These are phyloP conservation scores for Theocolax elegans DNA, from an alignment of 1,140 invertebrate species.

Conservation along the genomic window DNA sequence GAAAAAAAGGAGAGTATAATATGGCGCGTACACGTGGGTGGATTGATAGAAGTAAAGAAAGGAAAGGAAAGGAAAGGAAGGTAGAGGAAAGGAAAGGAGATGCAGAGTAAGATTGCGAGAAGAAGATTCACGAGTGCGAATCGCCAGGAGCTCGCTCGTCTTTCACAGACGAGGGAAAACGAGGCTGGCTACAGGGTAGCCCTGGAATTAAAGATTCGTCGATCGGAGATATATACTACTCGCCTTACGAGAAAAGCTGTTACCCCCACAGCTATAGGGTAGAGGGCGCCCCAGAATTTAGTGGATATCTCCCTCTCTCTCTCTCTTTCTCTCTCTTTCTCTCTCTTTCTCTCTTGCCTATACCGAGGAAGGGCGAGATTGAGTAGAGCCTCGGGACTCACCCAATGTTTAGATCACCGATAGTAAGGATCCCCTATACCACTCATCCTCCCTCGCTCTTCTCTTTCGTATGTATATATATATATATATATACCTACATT, in stretches of 20 bases:
- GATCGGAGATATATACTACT: constrained; percentile 32
- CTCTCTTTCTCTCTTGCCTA: too few species aligned
- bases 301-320: constrained; percentile 7
- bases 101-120: constrained; percentile 28
- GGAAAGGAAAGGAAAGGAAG: neutral
- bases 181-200: neutral
- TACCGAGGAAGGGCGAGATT: constrained; percentile 3
- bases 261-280: constrained; percentile 3
- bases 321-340: too few species aligned
- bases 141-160: constrained; percentile 11
- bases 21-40: too few species aligned
- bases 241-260: constrained; percentile 16
- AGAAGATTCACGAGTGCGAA: constrained; percentile 34
- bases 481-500: too few species aligned
- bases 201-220: constrained; percentile 39
- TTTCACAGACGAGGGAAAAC: neutral
- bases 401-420: constrained; percentile 31
- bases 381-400: constrained; percentile 24
- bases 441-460: too few species aligned
- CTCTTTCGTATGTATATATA: too few species aligned
- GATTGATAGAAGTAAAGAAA: neutral
- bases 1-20: too few species aligned
- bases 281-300: constrained; percentile 17
- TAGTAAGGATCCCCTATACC: too few species aligned
- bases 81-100: neutral